Conservation (phyloP, 2,888 invertebrate species). For the Seira musarum region DNA sequence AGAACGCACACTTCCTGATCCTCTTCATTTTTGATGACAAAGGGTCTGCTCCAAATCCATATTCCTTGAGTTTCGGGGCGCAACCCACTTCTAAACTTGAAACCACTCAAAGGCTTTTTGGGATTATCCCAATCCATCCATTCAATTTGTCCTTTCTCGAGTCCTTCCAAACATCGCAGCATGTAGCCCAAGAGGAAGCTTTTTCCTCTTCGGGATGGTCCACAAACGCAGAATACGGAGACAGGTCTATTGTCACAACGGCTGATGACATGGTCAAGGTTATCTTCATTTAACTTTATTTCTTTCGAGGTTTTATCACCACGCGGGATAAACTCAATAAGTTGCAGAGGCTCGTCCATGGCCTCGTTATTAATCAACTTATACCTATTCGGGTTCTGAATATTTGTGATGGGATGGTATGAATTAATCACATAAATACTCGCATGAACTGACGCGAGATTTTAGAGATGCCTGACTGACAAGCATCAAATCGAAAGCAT, state of each 20-base stretch:
- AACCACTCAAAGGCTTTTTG: slow-evolving; percentile 66
- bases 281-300: slow-evolving; percentile 5
- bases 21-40: slow-evolving; percentile 70
- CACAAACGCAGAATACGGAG: background rate
- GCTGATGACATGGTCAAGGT: background rate
- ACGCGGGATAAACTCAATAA: slow-evolving; percentile 23
- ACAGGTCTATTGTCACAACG: background rate
- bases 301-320: too few relatives aligned
- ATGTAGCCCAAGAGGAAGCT: slow-evolving; percentile 68
- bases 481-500: too few relatives aligned
- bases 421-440: too few relatives aligned
- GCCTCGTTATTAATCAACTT: too few relatives aligned
- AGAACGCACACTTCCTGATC: slow-evolving; percentile 64
- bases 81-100: slow-evolving; percentile 71
- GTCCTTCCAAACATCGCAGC: slow-evolving; percentile 64
- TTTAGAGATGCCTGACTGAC: too few relatives aligned
- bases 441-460: too few relatives aligned
- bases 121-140: slow-evolving; percentile 51
- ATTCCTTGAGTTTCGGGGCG: slow-evolving; percentile 71
- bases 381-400: too few relatives aligned
- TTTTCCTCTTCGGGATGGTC: slow-evolving; percentile 43
- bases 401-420: too few relatives aligned
- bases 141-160: slow-evolving; percentile 60
- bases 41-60: slow-evolving; percentile 72
- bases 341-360: slow-evolving; percentile 23